Conservation (phyloP, 64 coral and sea anemone genomes). For the Cladopsammia gracilis region DNA sequence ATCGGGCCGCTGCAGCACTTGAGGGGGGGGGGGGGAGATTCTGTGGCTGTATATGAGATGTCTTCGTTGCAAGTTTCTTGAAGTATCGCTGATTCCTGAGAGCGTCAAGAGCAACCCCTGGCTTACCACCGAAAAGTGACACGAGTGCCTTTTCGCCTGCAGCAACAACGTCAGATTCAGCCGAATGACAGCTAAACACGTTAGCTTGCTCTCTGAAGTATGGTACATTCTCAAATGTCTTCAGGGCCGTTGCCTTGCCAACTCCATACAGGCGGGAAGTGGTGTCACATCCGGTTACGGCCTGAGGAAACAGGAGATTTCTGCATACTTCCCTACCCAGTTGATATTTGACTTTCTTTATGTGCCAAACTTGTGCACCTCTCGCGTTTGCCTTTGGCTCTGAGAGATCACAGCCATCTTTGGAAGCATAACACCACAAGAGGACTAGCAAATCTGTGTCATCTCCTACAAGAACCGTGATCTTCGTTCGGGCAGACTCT, state of each 20-base stretch:
- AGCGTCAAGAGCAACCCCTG: not conserved
- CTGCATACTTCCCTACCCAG: conserved; percentile 44
- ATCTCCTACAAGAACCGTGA: conserved; percentile 21
- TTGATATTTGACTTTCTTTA: not conserved
- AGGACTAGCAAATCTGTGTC: conserved; percentile 18
- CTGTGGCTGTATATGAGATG: not conserved
- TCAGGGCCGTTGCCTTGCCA: conserved; percentile 34
- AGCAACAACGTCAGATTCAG: too few relatives aligned
- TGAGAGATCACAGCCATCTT: not conserved
- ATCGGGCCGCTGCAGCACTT: not conserved
- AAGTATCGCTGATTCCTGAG: conserved; percentile 37
- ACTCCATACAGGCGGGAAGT: not conserved
- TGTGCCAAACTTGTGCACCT: not conserved
- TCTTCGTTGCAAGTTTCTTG: conserved; percentile 31
- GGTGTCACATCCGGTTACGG: conserved; percentile 32
- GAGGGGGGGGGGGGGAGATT: not conserved
- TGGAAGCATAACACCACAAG: not conserved
- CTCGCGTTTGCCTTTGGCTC: conserved; percentile 23
- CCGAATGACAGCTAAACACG: too few relatives aligned
- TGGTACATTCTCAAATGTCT: conserved; percentile 4
- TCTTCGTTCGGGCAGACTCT: conserved; percentile 16
- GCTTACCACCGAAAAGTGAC: too few relatives aligned
- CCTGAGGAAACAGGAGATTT: conserved; percentile 36
- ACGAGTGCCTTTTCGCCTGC: too few relatives aligned
- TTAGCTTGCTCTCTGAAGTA: too few relatives aligned